These are phyloP conservation scores for Drosophila nigromelanica DNA, from an alignment of 1,140 invertebrate species.

Conservation along the genomic window DNA sequence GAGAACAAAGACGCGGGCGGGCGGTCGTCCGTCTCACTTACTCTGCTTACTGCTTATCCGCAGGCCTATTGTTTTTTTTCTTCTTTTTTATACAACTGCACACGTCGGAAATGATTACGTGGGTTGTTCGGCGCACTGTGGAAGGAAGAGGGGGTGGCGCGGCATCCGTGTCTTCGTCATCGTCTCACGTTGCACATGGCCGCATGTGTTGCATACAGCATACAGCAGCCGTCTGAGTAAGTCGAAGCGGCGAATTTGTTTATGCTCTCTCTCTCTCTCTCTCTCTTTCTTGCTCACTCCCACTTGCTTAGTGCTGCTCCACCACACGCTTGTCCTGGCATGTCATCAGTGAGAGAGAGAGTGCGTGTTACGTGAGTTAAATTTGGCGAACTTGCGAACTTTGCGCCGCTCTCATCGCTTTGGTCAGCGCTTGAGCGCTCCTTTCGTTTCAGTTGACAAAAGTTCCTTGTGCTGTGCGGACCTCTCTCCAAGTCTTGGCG, in stretches of 20 bases:
- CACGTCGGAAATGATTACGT: constrained; percentile 74
- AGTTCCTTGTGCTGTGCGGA: constrained; percentile 69
- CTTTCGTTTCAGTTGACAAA: constrained; percentile 68
- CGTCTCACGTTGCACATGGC: constrained; percentile 70
- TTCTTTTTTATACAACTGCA: constrained; percentile 49
- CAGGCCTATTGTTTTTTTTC: constrained; percentile 65
- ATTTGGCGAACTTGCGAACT: constrained; percentile 23
- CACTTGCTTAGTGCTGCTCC: constrained; percentile 1
- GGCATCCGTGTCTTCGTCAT: constrained; percentile 46
- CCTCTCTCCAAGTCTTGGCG: constrained; percentile 23
- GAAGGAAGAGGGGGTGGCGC: constrained; percentile 1
- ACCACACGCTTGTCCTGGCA: constrained; percentile 45
- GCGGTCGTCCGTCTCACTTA: constrained; percentile 7
- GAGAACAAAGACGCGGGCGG: constrained; percentile 49
- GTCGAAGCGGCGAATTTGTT: constrained; percentile 33
- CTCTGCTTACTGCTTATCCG: constrained; percentile 5
- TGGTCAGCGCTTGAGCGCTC: constrained; percentile 41
- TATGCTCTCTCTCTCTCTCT: constrained; percentile 13
- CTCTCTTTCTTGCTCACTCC: constrained; percentile 4
- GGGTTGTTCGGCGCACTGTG: constrained; percentile 2
- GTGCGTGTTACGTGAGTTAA: constrained; percentile 3
- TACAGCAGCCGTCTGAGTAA: constrained; percentile 42
- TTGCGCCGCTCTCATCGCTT: constrained; percentile 28
- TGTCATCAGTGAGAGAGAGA: constrained; percentile 5
- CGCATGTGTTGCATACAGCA: constrained; percentile 75